These are phyloP conservation scores for Uloborus plumipes DNA, from an alignment of 2,888 invertebrate genomes.

Conservation along the genomic window DNA sequence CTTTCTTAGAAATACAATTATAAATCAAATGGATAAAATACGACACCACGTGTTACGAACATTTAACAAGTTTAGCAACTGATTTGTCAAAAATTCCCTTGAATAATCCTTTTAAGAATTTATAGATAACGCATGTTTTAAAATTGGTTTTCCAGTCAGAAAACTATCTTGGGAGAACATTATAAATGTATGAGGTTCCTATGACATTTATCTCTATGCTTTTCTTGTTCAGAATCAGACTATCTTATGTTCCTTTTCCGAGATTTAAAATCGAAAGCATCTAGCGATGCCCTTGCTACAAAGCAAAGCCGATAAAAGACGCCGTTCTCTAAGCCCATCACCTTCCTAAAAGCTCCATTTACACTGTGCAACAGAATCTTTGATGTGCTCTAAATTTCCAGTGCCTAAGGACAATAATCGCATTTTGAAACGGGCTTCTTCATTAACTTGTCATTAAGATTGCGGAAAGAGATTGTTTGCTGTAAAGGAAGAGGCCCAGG, in stretches of 20 bases:
- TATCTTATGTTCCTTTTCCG: background rate
- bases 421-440: slow-evolving; percentile 56
- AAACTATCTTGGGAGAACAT: no score
- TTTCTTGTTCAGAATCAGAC: no score
- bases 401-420: slow-evolving; percentile 56
- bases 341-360: slow-evolving; percentile 54
- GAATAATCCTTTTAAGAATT: no score
- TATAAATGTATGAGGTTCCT: no score
- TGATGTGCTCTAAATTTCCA: slow-evolving; percentile 52
- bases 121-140: no score
- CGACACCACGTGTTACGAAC: no score
- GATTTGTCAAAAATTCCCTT: no score
- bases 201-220: no score
- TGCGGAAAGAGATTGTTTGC: slow-evolving; percentile 50
- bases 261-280: slow-evolving; percentile 1
- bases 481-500: slow-evolving; percentile 28
- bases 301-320: slow-evolving; percentile 38
- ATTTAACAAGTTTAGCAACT: no score
- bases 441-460: slow-evolving; percentile 61
- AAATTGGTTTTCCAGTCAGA: no score
- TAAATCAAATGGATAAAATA: no score
- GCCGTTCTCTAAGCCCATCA: slow-evolving; percentile 25
- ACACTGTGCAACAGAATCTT: slow-evolving; percentile 53
- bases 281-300: background rate
- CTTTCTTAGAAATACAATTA: no score